Base-by-base conservation (phyloP, 30 jellyfish, hydroid and myxozoan species). In the Hydractinia echinata region DNA sequence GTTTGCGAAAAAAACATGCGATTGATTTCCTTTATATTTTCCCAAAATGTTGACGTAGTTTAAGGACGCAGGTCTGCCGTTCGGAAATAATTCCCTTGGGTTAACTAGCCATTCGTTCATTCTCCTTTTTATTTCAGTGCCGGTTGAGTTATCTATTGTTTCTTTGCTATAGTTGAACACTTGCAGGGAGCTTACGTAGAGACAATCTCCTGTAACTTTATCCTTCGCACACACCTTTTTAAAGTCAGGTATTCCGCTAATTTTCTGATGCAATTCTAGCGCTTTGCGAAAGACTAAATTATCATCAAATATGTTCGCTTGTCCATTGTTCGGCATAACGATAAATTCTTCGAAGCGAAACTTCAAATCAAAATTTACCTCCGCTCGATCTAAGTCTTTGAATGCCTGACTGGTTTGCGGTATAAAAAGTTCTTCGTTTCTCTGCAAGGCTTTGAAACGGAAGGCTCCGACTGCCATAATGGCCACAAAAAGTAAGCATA, bases 381-480 rank as follows among this genome's bases (percentile, higher is more conserved):
- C 61, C 55, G 55, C 81, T 71, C 51, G 18, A 52, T 71, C 81
- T 9, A 71, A 50, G 10, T 71, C 61, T 20, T 71, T 20, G 60
- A 71, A 71, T 19, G 81, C 81, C 61, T 71, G 60, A 20, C 81
- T 71, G 18, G 60, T 60, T 71, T 71, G 81, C 14, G 81, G 81
- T 5, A 71, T 71, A 52, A 71, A 71, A 7, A 71, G 60, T 20
- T 71, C 81, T 71, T 71, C 81, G 58, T 71, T 71, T 8, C 81
- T 30, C 58, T 71, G 81, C n/a, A 71, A 50, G 13, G 81, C 81
- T 9, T 71, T 71, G 61, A 71, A 71, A 15, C 81, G 9, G 51
- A 71, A 8, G 13, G n/a, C 81, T 50, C 81, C 81, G 0, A 71
- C 51, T 50, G 67, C 81, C 81, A 71, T 71, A n/a, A 71, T 55